A percentile compares a stretch with the other conserved stretches of the same genome.
Conservation (phyloP, 2,113 vertebrate species). For the Cinclus cinclus region DNA sequence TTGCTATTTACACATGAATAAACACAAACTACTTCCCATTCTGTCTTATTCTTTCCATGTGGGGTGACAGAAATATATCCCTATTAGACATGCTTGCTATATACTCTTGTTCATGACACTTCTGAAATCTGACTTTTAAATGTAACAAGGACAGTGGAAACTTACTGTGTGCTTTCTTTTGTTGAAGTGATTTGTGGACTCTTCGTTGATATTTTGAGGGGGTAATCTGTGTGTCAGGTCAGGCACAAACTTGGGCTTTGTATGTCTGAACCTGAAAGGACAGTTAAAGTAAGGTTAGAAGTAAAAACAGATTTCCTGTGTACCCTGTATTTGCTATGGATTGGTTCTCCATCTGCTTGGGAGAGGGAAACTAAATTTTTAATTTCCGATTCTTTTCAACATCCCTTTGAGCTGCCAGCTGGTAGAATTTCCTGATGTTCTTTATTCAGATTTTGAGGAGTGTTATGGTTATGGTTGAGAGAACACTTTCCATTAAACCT, state of each 20-base stretch:
- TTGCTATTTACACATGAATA: slow-evolving; percentile 45
- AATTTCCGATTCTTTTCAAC: neutral
- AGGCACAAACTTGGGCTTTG: neutral
- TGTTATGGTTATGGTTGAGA: neutral
- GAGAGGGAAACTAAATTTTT: neutral
- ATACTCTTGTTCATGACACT: neutral
- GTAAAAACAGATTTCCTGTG: neutral
- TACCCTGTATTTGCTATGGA: neutral
- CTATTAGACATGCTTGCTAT: neutral
- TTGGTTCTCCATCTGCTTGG: neutral
- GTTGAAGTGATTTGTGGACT: neutral
- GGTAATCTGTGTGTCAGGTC: neutral
- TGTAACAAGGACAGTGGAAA: neutral
- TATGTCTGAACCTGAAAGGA: neutral
- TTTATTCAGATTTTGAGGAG: neutral
- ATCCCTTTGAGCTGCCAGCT: neutral
- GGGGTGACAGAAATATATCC: slow-evolving; percentile 1
- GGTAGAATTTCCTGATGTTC: neutral
- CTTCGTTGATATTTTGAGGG: neutral
- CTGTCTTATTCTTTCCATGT: slow-evolving; percentile 30
- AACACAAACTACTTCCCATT: slow-evolving; percentile 8
- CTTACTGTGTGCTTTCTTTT: neutral
- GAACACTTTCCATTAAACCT: neutral
- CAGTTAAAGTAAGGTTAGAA: neutral
- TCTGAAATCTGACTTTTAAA: neutral